Evolutionary conservation across 2,113 vertebrate genomes (phyloP), one percentile per base, ranked within the genome.

Genomic region (Myotis yumanensis): DNA sequence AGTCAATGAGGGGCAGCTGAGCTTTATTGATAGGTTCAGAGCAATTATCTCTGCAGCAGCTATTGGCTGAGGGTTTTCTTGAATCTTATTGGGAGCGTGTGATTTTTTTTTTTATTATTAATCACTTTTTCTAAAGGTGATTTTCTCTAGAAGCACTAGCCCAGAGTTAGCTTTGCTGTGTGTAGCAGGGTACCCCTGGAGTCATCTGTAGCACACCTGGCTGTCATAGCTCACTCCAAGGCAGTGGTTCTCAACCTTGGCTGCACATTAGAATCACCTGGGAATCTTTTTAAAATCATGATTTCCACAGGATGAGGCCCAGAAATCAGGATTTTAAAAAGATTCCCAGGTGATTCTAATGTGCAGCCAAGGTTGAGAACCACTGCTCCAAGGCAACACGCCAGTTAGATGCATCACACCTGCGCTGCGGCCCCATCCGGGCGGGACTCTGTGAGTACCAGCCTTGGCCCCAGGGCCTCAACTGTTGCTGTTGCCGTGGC

Each of bases 11-110:
- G 96, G 97, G 96, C 98, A 97, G 97, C 98, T 97, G 93, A 83
- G 96, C 94, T 84, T 96, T 98, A 98, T 98, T 97, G 98, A 98
- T 98, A 97, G 98, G 97, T 97, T 97, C 94, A 89, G 97, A 97
- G 96, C 98, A 98, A 98, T 98, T 98, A 98, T 96, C 95, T 93
- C 96, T 82, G 93, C 96, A 93, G 68, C 95, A 62, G 30, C 97
- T 91, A 95, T 98, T 98, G 98, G 98, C 97, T 15, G 15, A 97
- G 95, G 92, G 94, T 64, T 98, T 96, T 91, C 95, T 88, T 87
- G 92, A 94, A 94, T 97, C 95, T 28, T 68, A 18, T 46, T 94
- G 96, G 95, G 96, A 95, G 93, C 46, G 28, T 87, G 83, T 0
- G 0, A 35, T 76, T 95, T 83, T 76, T 80, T 80, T 95, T 43